Base-by-base conservation (phyloP, 2,888 invertebrate genomes). In the Lithophane leautieri region DNA sequence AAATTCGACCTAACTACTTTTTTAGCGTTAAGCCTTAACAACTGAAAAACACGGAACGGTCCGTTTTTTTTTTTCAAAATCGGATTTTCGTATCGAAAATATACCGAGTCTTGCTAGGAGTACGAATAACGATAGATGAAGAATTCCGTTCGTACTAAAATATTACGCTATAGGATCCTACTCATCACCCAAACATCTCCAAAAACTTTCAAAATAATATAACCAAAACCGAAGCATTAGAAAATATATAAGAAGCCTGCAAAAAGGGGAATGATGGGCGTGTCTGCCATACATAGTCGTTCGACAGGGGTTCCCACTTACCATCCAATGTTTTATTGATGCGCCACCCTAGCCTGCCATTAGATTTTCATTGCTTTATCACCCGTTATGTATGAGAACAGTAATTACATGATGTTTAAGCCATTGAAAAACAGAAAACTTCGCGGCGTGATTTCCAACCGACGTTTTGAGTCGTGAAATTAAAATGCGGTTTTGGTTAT, bases 271-370 rank as follows among this genome's bases (percentile, higher is more conserved):
- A 86, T 62, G 54, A 40, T 61, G 68, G 88, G 88, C 80, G 85
- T 81, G 63, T 75, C 80, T 78, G 75, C 83, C 83, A 82, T 86
- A 82, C 83, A 85, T 89, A 89, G 90, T 88, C 89, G 89, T 90
- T 90, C 90, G 89, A 95, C 94, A 94, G 89, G 86, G 92, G 89
- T 93, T 90, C 86, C 91, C 93, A 93, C 94, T 95, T 94, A 93
- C 89, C 91, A 92, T 91, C 91, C 88, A 73, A 95, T 95, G 95
- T 93, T 92, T 95, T 95, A 95, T 95, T 91, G 92, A 95, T 95
- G 94, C 83, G 86, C 76, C 74, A 76, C 81, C 79, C 81, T 88
- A 89, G 90, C 84, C 89, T 89, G 63, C 75, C 92, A 93, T 95
- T 94, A 93, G 92, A 92, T 92, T 94, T 95, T 95, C 94, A 94